Percentiles rank a stretch among this genome's conserved stretches.
Conservation (phyloP, 2,888 invertebrate species). For the Vesta saturnalis region DNA sequence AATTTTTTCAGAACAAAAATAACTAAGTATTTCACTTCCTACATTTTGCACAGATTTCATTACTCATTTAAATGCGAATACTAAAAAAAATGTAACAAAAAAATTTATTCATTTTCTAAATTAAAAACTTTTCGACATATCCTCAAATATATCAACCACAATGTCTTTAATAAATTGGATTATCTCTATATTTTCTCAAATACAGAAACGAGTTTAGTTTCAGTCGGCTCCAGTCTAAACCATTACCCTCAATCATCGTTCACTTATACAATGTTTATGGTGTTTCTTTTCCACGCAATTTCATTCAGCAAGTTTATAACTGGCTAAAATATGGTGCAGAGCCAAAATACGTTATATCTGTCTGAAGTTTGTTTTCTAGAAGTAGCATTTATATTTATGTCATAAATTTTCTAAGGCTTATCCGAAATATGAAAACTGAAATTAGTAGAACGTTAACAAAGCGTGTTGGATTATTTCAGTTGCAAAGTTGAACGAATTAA, state of each 20-base stretch:
- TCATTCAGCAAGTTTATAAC: constrained; percentile 56
- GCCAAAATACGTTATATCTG: constrained; percentile 37
- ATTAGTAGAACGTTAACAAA: constrained; percentile 10
- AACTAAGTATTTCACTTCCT: too few species aligned
- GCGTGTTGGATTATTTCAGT: neutral
- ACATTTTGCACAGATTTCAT: too few species aligned
- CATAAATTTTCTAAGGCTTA: constrained; percentile 18
- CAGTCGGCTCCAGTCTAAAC: constrained; percentile 52
- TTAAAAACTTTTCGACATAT: constrained; percentile 6
- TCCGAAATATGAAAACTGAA: constrained; percentile 5
- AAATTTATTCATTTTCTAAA: neutral
- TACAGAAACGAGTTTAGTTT: constrained; percentile 45
- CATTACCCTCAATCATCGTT: constrained; percentile 58
- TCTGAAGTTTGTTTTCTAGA: constrained; percentile 28
- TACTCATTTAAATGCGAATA: too few species aligned
- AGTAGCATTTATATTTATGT: constrained; percentile 30
- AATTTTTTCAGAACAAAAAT: too few species aligned
- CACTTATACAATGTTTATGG: constrained; percentile 57
- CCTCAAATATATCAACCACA: constrained; percentile 25
- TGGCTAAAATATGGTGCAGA: constrained; percentile 61
- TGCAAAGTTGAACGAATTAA: too few species aligned
- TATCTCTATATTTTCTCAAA: constrained; percentile 51
- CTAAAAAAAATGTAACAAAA: neutral
- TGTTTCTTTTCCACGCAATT: constrained; percentile 59
- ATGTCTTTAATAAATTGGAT: constrained; percentile 52